Base-by-base conservation (phyloP, 1,140 invertebrate genomes). In the Drosophila ironensis region DNA sequence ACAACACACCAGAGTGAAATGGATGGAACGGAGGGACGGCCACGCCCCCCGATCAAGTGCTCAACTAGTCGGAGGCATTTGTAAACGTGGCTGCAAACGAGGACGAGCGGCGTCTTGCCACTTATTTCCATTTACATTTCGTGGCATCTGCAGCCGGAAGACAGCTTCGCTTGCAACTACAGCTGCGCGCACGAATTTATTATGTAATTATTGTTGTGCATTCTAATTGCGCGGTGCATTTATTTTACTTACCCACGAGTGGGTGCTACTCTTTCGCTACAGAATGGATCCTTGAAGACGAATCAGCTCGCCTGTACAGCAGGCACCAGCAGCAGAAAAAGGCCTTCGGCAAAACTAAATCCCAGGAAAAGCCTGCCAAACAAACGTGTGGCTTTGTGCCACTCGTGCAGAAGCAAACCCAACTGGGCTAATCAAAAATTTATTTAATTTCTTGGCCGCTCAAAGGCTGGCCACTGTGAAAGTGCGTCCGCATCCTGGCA, bases 361-460 rank as follows among this genome's bases (percentile, higher is more conserved):
- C 48, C 48, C 54, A 40, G 24, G 4, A 22, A 53, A 54, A 22
- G 35, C 50, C 4, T 2, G 28, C 33, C 7, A 28, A 16, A 38
- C 33, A n/a, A 14, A 47, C 25, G 30, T 63, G 56, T 47, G 41
- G 56, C 22, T 25, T 54, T 27, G 2, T 40, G 19, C 45, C 24
- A 35, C 37, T 42, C 27, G 25, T 60, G 20, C 38, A 42, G 53
- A 37, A 45, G 20, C 54, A 8, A 28, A 17, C 41, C 46, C 47
- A 72, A 53, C 52, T 44, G 52, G n/a, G 69, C 73, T 74, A 86
- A 84, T 84, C 54, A 78, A 84, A 84, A 71, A 86, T 84, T 50
- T 86, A 86, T 84, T 73, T 73, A 84, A 84, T 84, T 82, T 86
- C 46, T 73, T 46, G 45, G 17, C 28, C 48, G 42, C 68, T 70